These are phyloP conservation scores for Drosophila tani DNA, from an alignment of 1,140 invertebrate genomes.

Conservation along the genomic window DNA sequence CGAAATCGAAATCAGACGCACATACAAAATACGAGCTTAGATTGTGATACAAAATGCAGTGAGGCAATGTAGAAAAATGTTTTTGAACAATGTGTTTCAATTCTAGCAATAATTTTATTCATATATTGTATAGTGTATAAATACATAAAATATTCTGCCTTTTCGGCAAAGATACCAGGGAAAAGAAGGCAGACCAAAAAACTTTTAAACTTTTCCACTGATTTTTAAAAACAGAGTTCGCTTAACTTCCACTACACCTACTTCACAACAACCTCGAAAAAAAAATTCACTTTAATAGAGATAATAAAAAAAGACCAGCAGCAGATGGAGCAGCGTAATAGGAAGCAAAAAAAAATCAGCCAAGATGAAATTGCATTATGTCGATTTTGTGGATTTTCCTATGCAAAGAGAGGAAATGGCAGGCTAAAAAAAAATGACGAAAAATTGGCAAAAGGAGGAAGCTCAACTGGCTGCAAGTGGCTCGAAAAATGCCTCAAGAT, in stretches of 20 bases:
- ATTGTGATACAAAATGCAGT: background rate
- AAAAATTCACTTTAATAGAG: slow-evolving; percentile 35
- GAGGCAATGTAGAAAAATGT: background rate
- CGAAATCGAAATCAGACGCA: slow-evolving; percentile 20
- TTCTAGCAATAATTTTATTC: background rate
- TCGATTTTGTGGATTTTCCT: slow-evolving; percentile 76
- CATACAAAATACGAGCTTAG: slow-evolving; percentile 3
- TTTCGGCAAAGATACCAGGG: no score
- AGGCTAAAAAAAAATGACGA: slow-evolving; percentile 25
- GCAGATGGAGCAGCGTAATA: slow-evolving; percentile 26
- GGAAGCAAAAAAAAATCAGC: slow-evolving; percentile 34
- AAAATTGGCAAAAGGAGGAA: slow-evolving; percentile 38
- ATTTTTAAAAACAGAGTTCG: slow-evolving; percentile 22
- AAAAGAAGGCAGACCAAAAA: background rate
- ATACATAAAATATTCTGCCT: background rate
- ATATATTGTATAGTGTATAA: background rate
- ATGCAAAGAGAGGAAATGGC: slow-evolving; percentile 38
- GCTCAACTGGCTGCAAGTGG: slow-evolving; percentile 60
- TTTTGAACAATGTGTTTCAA: background rate
- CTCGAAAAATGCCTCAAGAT: slow-evolving; percentile 50
- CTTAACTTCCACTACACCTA: background rate
- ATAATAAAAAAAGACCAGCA: slow-evolving; percentile 41
- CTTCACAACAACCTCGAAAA: background rate
- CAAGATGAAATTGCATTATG: slow-evolving; percentile 78
- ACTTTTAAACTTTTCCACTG: slow-evolving; percentile 11